Percentiles rank a stretch among this genome's conserved stretches.
Evolutionary conservation across 2,113 vertebrate genomes (phyloP).

Genomic region (Porphyrio hochstetteri): DNA sequence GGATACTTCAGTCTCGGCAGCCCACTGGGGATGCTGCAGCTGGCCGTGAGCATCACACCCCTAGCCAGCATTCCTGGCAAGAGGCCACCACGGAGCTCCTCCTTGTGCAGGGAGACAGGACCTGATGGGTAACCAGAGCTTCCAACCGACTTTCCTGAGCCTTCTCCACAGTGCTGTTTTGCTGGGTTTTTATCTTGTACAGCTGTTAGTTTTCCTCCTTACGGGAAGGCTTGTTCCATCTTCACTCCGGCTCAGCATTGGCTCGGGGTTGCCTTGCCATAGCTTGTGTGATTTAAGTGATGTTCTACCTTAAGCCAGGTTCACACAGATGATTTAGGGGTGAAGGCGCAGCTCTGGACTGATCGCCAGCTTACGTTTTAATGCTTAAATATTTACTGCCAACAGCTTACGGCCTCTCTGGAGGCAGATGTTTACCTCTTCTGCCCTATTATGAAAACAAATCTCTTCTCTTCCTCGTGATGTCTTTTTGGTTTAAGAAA

Average conservation of each 20-base stretch:
- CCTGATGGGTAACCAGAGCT: not conserved
- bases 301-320: not conserved
- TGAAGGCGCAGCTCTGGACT: not conserved
- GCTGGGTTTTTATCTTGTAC: not conserved
- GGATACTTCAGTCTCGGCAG: not conserved
- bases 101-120: not conserved
- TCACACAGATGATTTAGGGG: not conserved
- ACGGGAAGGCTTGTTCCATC: not conserved
- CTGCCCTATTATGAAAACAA: not conserved
- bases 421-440: not conserved
- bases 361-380: not conserved
- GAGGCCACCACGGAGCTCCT: accelerated
- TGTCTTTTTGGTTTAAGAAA: not conserved
- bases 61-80: not conserved
- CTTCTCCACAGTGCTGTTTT: not conserved
- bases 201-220: not conserved
- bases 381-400: not conserved
- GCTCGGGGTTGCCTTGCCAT: not conserved
- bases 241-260: not conserved
- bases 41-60: not conserved
- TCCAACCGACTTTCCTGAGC: not conserved
- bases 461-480: not conserved
- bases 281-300: accelerated
- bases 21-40: not conserved
- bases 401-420: not conserved